These are phyloP conservation scores for Etheostoma perlongum DNA, from an alignment of 2,797 vertebrate genomes.

Conservation along the genomic window DNA sequence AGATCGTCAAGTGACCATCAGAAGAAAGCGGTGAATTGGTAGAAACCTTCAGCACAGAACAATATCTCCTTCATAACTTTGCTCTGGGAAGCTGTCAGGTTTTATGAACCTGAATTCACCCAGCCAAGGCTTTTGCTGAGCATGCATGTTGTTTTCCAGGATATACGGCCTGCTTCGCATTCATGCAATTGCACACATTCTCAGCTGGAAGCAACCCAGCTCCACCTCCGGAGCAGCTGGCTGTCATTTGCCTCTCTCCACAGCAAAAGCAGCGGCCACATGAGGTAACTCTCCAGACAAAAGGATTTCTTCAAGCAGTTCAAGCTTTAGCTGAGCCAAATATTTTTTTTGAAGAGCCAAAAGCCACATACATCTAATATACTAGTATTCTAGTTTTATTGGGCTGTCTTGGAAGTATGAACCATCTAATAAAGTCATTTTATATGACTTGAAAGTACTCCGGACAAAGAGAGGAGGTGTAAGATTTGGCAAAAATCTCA, in stretches of 20 bases:
- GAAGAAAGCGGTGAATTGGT: constrained; percentile 9
- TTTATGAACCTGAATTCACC: constrained; percentile 55
- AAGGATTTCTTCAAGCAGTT: constrained; percentile 33
- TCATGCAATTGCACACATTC: constrained; percentile 34
- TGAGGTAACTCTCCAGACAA: constrained; percentile 43
- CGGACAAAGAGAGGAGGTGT: constrained; percentile 34
- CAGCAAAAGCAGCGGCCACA: constrained; percentile 34
- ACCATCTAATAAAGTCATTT: constrained; percentile 60
- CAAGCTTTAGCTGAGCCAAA: constrained; percentile 33
- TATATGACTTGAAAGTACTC: constrained; percentile 55
- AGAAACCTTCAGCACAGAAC: constrained; percentile 45
- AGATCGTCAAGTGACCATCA: too few relatives aligned
- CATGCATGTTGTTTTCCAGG: constrained; percentile 36
- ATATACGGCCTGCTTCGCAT: constrained; percentile 35
- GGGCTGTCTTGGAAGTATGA: constrained; percentile 49
- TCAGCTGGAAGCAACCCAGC: constrained; percentile 40
- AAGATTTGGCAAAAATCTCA: constrained; percentile 23
- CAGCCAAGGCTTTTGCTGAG: constrained; percentile 43
- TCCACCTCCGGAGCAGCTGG: constrained; percentile 63
- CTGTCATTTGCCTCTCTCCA: constrained; percentile 38
- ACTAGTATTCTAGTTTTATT: constrained; percentile 55
- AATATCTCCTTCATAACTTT: constrained; percentile 18
- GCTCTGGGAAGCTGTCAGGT: constrained; percentile 19
- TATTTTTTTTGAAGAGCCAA: constrained; percentile 30
- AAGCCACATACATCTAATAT: constrained; percentile 40